Percentiles rank a stretch among this genome's conserved stretches.
phyloP scores from a whole-genome alignment of 1,140 invertebrate species.

The Pinna nobilis region DNA sequence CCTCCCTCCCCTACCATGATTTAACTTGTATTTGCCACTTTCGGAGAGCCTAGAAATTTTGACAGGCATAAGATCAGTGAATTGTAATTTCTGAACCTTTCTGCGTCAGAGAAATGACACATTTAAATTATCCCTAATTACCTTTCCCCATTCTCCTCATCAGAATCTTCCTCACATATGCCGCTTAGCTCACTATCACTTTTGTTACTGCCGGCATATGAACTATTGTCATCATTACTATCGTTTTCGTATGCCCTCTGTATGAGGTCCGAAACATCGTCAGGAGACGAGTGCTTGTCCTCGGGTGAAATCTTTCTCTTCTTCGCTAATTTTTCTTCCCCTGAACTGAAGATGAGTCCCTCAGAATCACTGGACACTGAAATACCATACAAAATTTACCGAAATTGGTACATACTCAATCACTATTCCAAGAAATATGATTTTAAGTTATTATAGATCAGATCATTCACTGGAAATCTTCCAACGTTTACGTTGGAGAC shows the following conservation, averaged over 20 bases:
- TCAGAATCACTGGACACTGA: slow-evolving; percentile 33
- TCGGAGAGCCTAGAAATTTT: no score
- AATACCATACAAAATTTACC: not conserved
- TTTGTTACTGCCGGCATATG: slow-evolving; percentile 50
- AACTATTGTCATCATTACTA: slow-evolving; percentile 47
- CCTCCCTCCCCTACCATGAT: no score
- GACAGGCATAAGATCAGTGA: no score
- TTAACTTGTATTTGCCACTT: no score
- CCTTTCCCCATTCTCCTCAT: slow-evolving; percentile 19
- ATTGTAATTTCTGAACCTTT: no score
- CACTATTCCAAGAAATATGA: no score
- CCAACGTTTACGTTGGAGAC: no score
- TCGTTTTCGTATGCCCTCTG: slow-evolving; percentile 23
- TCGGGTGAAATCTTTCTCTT: not conserved
- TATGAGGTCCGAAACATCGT: slow-evolving; percentile 18
- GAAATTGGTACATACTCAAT: not conserved
- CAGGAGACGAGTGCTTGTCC: no score
- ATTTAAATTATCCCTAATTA: not conserved
- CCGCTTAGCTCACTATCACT: slow-evolving; percentile 48
- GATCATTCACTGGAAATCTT: no score
- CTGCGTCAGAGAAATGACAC: no score
- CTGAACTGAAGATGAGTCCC: slow-evolving; percentile 18
- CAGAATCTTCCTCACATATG: slow-evolving; percentile 20
- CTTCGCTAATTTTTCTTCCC: not conserved
- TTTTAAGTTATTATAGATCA: no score